Evolutionary conservation across 2,888 invertebrate genomes (phyloP).

Genomic region (Stenichneumon culpator): DNA sequence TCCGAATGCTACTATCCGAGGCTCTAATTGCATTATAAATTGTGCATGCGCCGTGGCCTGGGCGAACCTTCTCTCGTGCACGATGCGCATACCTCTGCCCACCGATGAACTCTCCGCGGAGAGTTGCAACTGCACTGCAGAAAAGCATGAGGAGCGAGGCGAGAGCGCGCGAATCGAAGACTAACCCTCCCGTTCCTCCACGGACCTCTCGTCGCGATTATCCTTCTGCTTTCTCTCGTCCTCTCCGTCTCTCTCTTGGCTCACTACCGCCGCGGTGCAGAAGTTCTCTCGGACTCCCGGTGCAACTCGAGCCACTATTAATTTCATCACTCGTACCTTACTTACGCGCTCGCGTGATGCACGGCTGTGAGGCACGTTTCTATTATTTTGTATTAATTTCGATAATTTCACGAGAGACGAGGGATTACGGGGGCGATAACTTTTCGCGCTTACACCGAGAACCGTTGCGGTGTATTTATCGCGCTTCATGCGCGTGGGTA

Average conservation of each 20-base stretch:
- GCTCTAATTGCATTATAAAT: conserved; percentile 85
- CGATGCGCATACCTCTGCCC: conserved; percentile 60
- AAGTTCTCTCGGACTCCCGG: conserved; percentile 35
- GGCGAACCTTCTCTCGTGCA: conserved; percentile 73
- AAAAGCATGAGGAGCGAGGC: conserved; percentile 33
- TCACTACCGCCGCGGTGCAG: conserved; percentile 37
- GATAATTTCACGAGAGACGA: conserved; percentile 27
- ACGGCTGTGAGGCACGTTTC: conserved; percentile 52
- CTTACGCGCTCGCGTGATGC: conserved; percentile 67
- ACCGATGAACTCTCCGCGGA: conserved; percentile 33
- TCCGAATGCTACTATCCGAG: conserved; percentile 84
- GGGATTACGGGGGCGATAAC: conserved; percentile 4
- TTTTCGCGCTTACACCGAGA: conserved; percentile 4
- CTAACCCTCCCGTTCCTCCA: conserved; percentile 53
- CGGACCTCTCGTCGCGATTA: conserved; percentile 9
- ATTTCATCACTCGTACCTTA: conserved; percentile 70
- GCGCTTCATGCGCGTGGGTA: not conserved
- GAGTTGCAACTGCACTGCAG: conserved; percentile 54
- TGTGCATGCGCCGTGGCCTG: conserved; percentile 81
- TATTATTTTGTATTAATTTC: conserved; percentile 64
- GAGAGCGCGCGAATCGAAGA: conserved; percentile 62
- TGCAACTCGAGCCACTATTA: conserved; percentile 68
- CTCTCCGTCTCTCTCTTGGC: conserved; percentile 20
- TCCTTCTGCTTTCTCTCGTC: conserved; percentile 30
- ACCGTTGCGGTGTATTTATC: conserved; percentile 13